phyloP scores from a whole-genome alignment of 1,140 invertebrate genomes.

The Atta colombica region DNA sequence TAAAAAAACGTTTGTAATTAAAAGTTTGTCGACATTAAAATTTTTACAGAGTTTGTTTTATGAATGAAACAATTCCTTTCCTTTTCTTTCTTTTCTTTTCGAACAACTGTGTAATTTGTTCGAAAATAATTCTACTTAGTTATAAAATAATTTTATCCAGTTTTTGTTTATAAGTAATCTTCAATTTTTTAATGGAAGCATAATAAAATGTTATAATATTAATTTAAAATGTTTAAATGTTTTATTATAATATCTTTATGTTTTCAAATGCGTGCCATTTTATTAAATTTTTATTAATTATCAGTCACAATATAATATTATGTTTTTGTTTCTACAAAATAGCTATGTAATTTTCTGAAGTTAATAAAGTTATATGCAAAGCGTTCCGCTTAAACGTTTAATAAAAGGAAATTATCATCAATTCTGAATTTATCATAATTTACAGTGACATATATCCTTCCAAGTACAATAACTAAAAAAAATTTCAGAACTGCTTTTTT shows the following conservation, averaged over 20 bases:
- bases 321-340: conserved; percentile 26
- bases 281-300: conserved; percentile 13
- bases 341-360: conserved; percentile 19
- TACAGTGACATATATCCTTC: too few relatives aligned
- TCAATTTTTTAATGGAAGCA: background rate
- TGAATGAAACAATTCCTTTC: background rate
- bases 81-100: background rate
- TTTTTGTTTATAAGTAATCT: conserved; percentile 20
- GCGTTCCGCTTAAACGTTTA: too few relatives aligned
- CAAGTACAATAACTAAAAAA: too few relatives aligned
- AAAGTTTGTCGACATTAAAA: background rate
- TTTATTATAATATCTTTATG: background rate
- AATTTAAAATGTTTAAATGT: conserved; percentile 21
- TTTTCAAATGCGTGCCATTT: conserved; percentile 31
- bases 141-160: conserved; percentile 10
- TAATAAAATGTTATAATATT: conserved; percentile 21
- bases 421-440: too few relatives aligned
- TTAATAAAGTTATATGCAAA: background rate
- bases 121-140: too few relatives aligned
- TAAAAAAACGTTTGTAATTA: background rate
- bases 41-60: background rate
- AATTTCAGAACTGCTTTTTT: too few relatives aligned
- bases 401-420: too few relatives aligned
- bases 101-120: background rate
- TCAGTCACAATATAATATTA: background rate